phyloP scores from a whole-genome alignment of 1,140 invertebrate species.

The Danaus melanippus region DNA sequence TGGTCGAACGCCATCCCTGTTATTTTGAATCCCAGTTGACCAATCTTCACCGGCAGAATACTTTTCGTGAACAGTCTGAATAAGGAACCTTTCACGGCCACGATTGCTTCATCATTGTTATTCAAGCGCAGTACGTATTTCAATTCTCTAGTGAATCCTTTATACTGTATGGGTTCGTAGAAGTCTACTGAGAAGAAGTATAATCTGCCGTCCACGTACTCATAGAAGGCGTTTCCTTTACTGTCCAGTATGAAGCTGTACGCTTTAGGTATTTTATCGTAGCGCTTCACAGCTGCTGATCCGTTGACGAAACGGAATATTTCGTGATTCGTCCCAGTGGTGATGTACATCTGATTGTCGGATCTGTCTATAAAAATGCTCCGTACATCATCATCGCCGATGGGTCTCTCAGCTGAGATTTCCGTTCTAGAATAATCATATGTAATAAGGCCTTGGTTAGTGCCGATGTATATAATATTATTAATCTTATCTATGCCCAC shows the following conservation, averaged over 20 bases:
- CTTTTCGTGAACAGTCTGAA: slow-evolving; percentile 44
- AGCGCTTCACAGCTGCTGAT: slow-evolving; percentile 53
- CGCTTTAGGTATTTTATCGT: slow-evolving; percentile 54
- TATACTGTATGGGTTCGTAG: slow-evolving; percentile 59
- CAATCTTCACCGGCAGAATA: slow-evolving; percentile 53
- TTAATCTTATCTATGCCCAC: slow-evolving; percentile 40
- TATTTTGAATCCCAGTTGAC: slow-evolving; percentile 54
- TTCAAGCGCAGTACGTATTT: slow-evolving; percentile 56
- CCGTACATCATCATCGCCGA: slow-evolving; percentile 57
- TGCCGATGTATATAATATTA: slow-evolving; percentile 54
- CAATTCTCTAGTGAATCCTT: slow-evolving; percentile 56
- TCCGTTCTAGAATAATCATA: slow-evolving; percentile 50
- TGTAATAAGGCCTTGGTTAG: slow-evolving; percentile 52
- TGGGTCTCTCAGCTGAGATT: slow-evolving; percentile 48
- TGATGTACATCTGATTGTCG: slow-evolving; percentile 61
- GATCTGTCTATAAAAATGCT: slow-evolving; percentile 58
- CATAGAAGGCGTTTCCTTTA: slow-evolving; percentile 57
- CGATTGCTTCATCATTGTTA: slow-evolving; percentile 53
- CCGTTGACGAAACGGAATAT: slow-evolving; percentile 56
- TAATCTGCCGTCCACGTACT: slow-evolving; percentile 57
- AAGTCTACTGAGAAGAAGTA: slow-evolving; percentile 54
- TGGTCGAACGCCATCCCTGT: slow-evolving; percentile 55
- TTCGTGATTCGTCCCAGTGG: slow-evolving; percentile 48
- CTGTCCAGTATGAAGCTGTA: slow-evolving; percentile 56
- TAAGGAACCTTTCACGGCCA: slow-evolving; percentile 53